Percentiles rank a stretch among this genome's conserved stretches.
Evolutionary conservation across 64 coral and sea anemone genomes (phyloP).

Genomic region (Acropora yongei): DNA sequence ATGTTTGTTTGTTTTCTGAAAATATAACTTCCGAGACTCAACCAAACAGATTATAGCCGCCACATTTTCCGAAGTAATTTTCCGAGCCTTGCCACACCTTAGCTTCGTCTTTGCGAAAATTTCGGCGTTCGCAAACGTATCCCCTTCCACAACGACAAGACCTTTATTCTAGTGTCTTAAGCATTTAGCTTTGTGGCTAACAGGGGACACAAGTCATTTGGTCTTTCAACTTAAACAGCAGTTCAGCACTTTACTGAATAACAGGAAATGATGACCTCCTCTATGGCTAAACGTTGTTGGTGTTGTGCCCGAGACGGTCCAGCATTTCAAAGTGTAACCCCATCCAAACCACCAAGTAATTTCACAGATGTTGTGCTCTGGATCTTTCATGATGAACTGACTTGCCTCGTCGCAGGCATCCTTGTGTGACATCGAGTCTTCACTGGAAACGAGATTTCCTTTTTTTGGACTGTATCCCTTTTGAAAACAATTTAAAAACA

Average conservation of each 20-base stretch:
- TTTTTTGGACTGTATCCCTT: background rate
- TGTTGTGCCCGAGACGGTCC: background rate
- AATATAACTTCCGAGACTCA: too few species aligned
- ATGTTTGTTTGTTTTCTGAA: too few species aligned
- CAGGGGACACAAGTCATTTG: background rate
- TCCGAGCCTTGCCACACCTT: too few species aligned
- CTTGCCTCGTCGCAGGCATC: background rate
- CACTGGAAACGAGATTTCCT: background rate
- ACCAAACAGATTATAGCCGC: too few species aligned
- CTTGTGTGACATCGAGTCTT: background rate
- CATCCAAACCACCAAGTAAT: background rate
- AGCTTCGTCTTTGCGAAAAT: too few species aligned
- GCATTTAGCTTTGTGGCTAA: too few species aligned
- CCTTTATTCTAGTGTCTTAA: too few species aligned
- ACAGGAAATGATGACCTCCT: background rate
- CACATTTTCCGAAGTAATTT: too few species aligned
- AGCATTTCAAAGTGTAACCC: background rate
- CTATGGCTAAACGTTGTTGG: background rate
- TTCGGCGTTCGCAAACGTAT: too few species aligned
- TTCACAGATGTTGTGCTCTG: conserved; percentile 8
- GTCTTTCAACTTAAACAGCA: conserved; percentile 17
- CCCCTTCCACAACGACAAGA: too few species aligned
- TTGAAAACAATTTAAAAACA: background rate
- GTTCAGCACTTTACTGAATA: background rate
- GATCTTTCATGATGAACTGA: background rate